Base-by-base conservation (phyloP, 2,797 vertebrate genomes). In the Channallabes apus region DNA sequence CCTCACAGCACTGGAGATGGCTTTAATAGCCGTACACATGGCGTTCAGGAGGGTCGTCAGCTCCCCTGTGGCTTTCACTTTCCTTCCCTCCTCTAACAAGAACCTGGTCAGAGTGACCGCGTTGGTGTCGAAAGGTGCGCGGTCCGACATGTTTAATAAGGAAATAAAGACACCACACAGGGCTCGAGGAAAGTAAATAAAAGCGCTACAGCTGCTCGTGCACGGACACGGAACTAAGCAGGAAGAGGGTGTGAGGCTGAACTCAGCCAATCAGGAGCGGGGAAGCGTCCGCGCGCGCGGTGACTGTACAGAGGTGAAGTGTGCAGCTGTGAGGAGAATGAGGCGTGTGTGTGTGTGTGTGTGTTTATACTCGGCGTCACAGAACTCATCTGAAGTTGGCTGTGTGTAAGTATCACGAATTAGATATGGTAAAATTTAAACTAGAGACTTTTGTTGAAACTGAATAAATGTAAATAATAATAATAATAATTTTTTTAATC, bases 41-140 rank as follows among this genome's bases (percentile, higher is more conserved):
- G 97, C 92, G 90, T 96, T 98, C 12, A 99, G 96, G 85, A 99
- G 96, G 73, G 96, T 97, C 6, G 97, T 99, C 90, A 99, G 90
- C 93, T 98, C 97, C 2, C 98, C 98, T 0, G 96, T 99, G 84
- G 96, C 95, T 29, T 95, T 93, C 6, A 95, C 97, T 91, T 92
- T 96, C 85, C 96, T 93, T 78, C 97, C 97, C 88, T 98, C 94
- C 91, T 99, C 96, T 94, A 97, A 95, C 75, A 99, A 94, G 90
- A 99, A 99, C 80, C 96, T 95, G 91, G 97, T 99, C 93, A 99
- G 87, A 90, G 98, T 99, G 87, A 94, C 94, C 89, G 98, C 96
- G 89, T 99, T 93, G 83, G 98, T 99, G 89, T 99, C 97, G 93
- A 99, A 97, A 61, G 94, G n/a, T 7, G 93, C 93, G 4, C 89